Evolutionary conservation across 1,140 invertebrate genomes (phyloP).

Genomic region (Drosophila albomicans): DNA sequence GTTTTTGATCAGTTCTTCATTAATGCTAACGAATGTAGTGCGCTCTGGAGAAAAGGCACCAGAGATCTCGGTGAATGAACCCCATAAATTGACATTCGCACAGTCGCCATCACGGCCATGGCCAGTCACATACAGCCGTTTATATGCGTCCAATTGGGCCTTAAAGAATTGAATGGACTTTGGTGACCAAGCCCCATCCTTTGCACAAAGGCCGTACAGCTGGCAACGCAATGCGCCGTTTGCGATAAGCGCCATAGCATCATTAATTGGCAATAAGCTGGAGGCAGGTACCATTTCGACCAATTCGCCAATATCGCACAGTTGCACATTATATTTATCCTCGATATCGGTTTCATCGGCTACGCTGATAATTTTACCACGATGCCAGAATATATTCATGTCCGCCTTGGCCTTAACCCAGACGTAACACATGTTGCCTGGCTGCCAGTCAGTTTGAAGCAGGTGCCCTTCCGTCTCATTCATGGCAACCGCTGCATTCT

Average conservation of each 20-base stretch:
- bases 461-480: not conserved
- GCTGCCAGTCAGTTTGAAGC: slow-evolving; percentile 20
- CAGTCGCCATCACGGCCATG: slow-evolving; percentile 14
- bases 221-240: slow-evolving; percentile 45
- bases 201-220: slow-evolving; percentile 35
- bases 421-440: slow-evolving; percentile 57
- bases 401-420: slow-evolving; percentile 30
- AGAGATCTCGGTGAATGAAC: slow-evolving; percentile 21
- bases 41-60: slow-evolving; percentile 51
- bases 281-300: not conserved
- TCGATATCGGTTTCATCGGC: no score
- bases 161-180: slow-evolving; percentile 47
- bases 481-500: slow-evolving; percentile 20
- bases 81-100: slow-evolving; percentile 43
- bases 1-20: slow-evolving; percentile 25
- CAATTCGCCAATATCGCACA: slow-evolving; percentile 61
- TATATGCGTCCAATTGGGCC: slow-evolving; percentile 31
- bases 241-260: not conserved
- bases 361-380: slow-evolving; percentile 29
- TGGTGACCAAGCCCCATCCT: slow-evolving; percentile 21
- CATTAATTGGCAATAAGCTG: slow-evolving; percentile 32
- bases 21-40: slow-evolving; percentile 52
- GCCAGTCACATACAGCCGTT: slow-evolving; percentile 20
- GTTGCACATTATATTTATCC: slow-evolving; percentile 32
- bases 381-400: slow-evolving; percentile 47